Conservation (phyloP, 1,140 invertebrate genomes). For the Saccostrea glomerata region DNA sequence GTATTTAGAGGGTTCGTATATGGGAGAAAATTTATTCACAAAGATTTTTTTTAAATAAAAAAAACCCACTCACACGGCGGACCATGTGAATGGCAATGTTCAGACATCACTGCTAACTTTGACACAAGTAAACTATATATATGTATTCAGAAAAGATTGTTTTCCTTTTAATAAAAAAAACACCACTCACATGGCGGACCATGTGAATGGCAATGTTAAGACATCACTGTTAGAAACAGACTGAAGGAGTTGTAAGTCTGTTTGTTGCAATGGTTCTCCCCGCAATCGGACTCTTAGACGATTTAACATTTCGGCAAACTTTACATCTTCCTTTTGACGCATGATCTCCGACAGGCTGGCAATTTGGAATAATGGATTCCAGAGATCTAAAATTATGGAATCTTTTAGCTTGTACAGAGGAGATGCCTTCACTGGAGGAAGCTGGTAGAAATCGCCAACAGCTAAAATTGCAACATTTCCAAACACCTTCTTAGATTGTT, state of each 20-base stretch:
- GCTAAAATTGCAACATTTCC: conserved; percentile 47
- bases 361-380: conserved; percentile 40
- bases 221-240: not conserved
- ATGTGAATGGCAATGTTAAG: no score
- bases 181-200: no score
- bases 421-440: conserved; percentile 32
- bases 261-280: not conserved
- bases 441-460: conserved; percentile 52
- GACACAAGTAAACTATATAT: no score
- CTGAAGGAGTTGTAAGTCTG: conserved; percentile 8
- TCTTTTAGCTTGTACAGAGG: not conserved
- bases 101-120: no score
- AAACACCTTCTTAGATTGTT: conserved; percentile 41
- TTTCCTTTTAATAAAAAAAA: no score
- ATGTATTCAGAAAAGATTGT: no score
- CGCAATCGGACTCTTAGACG: conserved; percentile 18
- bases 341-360: conserved; percentile 26
- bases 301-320: conserved; percentile 42
- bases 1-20: no score
- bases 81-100: no score
- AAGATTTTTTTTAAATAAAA: no score
- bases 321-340: conserved; percentile 38
- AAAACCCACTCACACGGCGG: no score
- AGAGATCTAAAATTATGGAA: conserved; percentile 6
- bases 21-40: no score